A percentile compares a stretch with the other conserved stretches of the same genome.
phyloP scores from a whole-genome alignment of 37 sponge, comb jelly and placozoan species.

The Halichondria panicea region DNA sequence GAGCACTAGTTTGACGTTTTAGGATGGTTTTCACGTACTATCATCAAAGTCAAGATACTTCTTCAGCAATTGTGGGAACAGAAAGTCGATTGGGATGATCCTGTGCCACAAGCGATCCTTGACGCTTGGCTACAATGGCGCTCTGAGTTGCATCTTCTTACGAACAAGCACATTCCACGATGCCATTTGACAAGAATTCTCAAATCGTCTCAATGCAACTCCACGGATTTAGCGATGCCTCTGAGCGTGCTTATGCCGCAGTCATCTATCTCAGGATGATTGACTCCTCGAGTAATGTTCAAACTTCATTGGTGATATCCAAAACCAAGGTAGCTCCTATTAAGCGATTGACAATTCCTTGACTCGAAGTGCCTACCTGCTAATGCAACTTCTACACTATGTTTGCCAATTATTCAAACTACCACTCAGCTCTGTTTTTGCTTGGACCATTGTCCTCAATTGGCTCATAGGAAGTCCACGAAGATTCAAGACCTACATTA shows the following conservation, averaged over 20 bases:
- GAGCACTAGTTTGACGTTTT: constrained; percentile 16
- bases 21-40: constrained; percentile 30
- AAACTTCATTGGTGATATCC: constrained; percentile 11
- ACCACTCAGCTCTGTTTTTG: background rate
- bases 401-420: background rate
- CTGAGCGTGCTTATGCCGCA: constrained; percentile 19
- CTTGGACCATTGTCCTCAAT: constrained; percentile 19
- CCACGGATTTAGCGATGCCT: constrained; percentile 26
- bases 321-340: constrained; percentile 37
- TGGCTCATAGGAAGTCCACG: constrained; percentile 17
- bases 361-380: constrained; percentile 19
- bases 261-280: constrained; percentile 22
- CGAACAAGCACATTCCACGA: constrained; percentile 7
- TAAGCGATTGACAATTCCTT: constrained; percentile 14
- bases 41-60: constrained; percentile 28
- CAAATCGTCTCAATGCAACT: background rate
- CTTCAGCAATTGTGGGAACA: constrained; percentile 7
- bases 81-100: constrained; percentile 25
- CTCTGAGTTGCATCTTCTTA: constrained; percentile 4
- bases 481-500: constrained; percentile 30
- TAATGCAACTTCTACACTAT: constrained; percentile 1
- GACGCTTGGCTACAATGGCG: constrained; percentile 16
- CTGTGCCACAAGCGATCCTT: background rate
- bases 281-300: background rate
- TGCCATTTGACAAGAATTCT: background rate